Percentiles rank a stretch among this genome's conserved stretches.
phyloP scores from a whole-genome alignment of 2,888 invertebrate genomes.

The Dicyrtomina minuta region DNA sequence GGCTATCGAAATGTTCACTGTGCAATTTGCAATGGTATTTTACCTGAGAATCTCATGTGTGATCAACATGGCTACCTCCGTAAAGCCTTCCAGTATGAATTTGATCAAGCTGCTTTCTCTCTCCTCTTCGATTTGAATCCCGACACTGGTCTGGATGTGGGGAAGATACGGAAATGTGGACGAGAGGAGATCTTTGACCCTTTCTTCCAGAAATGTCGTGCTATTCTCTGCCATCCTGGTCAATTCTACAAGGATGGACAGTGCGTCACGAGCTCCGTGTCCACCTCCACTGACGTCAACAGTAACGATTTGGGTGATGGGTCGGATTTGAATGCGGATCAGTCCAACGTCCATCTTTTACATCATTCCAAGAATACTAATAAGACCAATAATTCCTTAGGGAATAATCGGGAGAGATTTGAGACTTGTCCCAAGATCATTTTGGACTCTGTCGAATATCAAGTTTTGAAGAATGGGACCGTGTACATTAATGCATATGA shows the following conservation, averaged over 20 bases:
- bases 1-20: constrained; percentile 59
- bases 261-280: constrained; percentile 52
- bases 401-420: constrained; percentile 47
- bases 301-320: constrained; percentile 44
- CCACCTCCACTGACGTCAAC: constrained; percentile 32
- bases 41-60: constrained; percentile 55
- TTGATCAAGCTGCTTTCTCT: constrained; percentile 57
- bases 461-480: constrained; percentile 55
- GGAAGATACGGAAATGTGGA: constrained; percentile 55
- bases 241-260: constrained; percentile 54
- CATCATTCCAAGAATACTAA: constrained; percentile 39
- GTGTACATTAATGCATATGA: constrained; percentile 56
- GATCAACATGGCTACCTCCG: constrained; percentile 51
- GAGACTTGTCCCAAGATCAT: constrained; percentile 56
- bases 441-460: constrained; percentile 56
- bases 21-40: constrained; percentile 58
- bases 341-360: constrained; percentile 45
- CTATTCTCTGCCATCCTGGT: constrained; percentile 56
- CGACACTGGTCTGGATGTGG: constrained; percentile 53
- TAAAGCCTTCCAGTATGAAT: constrained; percentile 54
- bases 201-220: constrained; percentile 58
- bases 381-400: constrained; percentile 29
- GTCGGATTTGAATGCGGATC: constrained; percentile 40
- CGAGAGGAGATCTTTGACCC: constrained; percentile 58
- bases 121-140: constrained; percentile 58